Percentiles rank a stretch among this genome's conserved stretches.
Evolutionary conservation across 2,888 invertebrate genomes (phyloP).

Genomic region (Pseudeuparius sepicola): DNA sequence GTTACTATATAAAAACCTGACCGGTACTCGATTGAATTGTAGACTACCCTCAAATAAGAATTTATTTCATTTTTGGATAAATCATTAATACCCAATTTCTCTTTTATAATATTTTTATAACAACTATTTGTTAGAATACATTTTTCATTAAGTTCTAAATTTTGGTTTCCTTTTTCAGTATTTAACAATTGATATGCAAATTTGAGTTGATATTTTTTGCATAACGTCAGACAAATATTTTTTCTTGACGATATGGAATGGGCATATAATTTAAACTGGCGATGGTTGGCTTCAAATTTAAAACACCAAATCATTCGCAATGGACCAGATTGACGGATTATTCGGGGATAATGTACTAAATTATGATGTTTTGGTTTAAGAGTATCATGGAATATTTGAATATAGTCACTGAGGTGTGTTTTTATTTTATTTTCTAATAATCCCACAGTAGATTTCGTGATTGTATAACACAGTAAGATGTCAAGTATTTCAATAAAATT

Average conservation of each 20-base stretch:
- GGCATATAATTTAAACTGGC: slow-evolving; percentile 24
- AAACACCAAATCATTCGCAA: slow-evolving; percentile 17
- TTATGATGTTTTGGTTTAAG: slow-evolving; percentile 26
- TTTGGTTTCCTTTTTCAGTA: no score
- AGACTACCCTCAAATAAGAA: no score
- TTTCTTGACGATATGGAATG: slow-evolving; percentile 25
- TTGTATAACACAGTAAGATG: slow-evolving; percentile 19
- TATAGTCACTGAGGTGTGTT: slow-evolving; percentile 18
- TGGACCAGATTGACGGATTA: slow-evolving; percentile 18
- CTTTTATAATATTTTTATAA: no score
- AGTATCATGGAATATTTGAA: slow-evolving; percentile 20
- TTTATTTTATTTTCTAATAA: slow-evolving; percentile 16
- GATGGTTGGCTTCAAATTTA: slow-evolving; percentile 25
- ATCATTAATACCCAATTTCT: no score
- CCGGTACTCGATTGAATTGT: no score
- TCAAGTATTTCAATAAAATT: slow-evolving; percentile 25
- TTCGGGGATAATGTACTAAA: slow-evolving; percentile 23
- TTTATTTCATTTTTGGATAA: no score
- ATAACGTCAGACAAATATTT: slow-evolving; percentile 19
- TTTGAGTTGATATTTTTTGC: slow-evolving; percentile 21
- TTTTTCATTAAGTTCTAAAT: no score
- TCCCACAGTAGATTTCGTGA: slow-evolving; percentile 8
- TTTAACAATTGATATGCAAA: no score
- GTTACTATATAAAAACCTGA: no score
- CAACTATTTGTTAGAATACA: no score